A percentile compares a stretch with the other conserved stretches of the same genome.
Evolutionary conservation across 1,140 invertebrate species (phyloP).

Genomic region (Papilio machaon): DNA sequence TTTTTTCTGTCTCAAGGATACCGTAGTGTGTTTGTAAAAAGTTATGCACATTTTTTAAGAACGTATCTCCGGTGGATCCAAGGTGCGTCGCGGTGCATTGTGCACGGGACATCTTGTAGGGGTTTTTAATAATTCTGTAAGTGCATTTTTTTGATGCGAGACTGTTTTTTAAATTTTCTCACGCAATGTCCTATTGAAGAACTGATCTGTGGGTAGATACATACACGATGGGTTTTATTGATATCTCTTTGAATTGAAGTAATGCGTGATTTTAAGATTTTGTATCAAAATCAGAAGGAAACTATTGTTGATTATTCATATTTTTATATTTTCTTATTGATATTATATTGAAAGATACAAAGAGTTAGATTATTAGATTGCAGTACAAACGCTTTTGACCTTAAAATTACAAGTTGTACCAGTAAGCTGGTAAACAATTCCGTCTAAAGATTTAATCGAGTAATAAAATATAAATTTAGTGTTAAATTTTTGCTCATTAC

Average conservation of each 20-base stretch:
- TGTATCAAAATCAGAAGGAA: constrained; percentile 40
- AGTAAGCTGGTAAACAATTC: not conserved
- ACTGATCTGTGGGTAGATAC: constrained; percentile 80
- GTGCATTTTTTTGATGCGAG: constrained; percentile 76
- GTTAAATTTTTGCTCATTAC: constrained; percentile 4
- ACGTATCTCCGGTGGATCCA: constrained; percentile 65
- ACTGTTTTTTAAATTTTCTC: constrained; percentile 78
- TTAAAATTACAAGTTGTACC: not conserved
- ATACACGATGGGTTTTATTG: constrained; percentile 68
- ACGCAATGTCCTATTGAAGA: constrained; percentile 70
- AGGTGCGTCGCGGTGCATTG: constrained; percentile 65
- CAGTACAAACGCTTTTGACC: too few species aligned
- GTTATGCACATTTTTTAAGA: constrained; percentile 79
- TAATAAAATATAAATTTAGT: not conserved
- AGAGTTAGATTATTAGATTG: not conserved
- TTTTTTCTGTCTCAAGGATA: constrained; percentile 63
- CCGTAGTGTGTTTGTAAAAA: constrained; percentile 76
- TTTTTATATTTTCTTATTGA: not conserved
- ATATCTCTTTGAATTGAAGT: constrained; percentile 62
- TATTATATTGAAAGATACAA: not conserved
- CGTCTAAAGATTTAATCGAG: not conserved
- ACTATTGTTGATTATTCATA: not conserved
- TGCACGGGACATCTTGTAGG: constrained; percentile 70
- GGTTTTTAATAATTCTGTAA: constrained; percentile 73
- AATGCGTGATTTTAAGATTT: constrained; percentile 51